Evolutionary conservation across 2,113 vertebrate genomes (phyloP).

Genomic region (Oophaga pumilio): DNA sequence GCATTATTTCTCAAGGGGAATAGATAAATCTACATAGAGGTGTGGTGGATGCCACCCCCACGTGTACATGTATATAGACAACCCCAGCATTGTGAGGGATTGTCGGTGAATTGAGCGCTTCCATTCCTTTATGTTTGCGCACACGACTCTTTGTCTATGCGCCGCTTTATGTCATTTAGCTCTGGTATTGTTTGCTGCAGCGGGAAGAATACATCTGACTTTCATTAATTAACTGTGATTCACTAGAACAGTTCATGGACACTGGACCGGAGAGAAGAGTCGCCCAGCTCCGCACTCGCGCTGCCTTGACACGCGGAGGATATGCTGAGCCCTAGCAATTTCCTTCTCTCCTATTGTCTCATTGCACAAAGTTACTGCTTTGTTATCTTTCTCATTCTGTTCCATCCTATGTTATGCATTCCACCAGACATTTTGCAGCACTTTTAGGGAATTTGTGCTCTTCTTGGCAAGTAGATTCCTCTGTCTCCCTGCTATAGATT

Average conservation of each 20-base stretch:
- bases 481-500: no score
- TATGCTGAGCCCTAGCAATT: background rate
- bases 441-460: no score
- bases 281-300: background rate
- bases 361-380: background rate
- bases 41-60: background rate
- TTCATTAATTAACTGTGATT: background rate
- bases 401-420: background rate
- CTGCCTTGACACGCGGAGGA: constrained; percentile 18
- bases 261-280: background rate
- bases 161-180: background rate
- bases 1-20: background rate
- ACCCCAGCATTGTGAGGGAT: background rate
- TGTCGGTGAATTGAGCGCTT: background rate
- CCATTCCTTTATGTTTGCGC: background rate
- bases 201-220: background rate
- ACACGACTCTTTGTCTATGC: background rate
- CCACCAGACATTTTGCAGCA: background rate
- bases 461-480: no score
- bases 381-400: background rate
- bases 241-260: background rate
- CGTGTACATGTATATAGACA: background rate
- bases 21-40: background rate
- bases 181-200: background rate
- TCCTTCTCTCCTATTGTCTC: constrained; percentile 31